These are phyloP conservation scores for Geotrupes spiniger DNA, from an alignment of 2,888 invertebrate species.

Conservation along the genomic window DNA sequence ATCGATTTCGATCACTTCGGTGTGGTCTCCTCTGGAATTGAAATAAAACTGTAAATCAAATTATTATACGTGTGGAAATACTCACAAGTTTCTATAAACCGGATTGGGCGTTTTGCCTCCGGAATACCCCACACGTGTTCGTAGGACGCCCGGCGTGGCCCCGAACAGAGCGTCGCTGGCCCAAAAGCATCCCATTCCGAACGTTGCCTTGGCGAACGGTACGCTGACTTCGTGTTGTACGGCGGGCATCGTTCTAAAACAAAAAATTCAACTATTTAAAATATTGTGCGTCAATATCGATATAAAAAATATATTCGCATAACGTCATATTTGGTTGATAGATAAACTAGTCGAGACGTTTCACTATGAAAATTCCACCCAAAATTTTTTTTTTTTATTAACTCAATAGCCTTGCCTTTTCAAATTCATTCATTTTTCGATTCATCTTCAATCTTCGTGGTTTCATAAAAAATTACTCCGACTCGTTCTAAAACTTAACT, in stretches of 20 bases:
- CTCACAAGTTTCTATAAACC: constrained; percentile 83
- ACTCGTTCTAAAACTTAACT: too few species aligned
- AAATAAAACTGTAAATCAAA: constrained; percentile 9
- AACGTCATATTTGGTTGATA: not conserved
- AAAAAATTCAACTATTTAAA: constrained; percentile 29
- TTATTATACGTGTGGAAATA: constrained; percentile 31
- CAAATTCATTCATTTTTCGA: too few species aligned
- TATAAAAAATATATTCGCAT: not conserved
- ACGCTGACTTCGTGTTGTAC: constrained; percentile 64
- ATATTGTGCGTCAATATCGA: not conserved
- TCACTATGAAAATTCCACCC: not conserved
- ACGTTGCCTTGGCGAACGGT: constrained; percentile 73
- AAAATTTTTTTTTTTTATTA: not conserved
- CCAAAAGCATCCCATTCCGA: constrained; percentile 96
- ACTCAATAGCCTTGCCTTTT: too few species aligned
- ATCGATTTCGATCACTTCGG: constrained; percentile 90
- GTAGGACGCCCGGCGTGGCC: constrained; percentile 69
- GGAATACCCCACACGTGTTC: constrained; percentile 92
- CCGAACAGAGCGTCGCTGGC: constrained; percentile 84
- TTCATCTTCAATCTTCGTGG: too few species aligned
- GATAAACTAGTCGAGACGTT: not conserved
- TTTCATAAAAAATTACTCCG: too few species aligned
- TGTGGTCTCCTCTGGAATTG: constrained; percentile 81
- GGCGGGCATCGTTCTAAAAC: constrained; percentile 42
- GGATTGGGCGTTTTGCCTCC: constrained; percentile 82